These are phyloP conservation scores for Channa striata DNA, from an alignment of 2,797 vertebrate genomes.

Conservation along the genomic window DNA sequence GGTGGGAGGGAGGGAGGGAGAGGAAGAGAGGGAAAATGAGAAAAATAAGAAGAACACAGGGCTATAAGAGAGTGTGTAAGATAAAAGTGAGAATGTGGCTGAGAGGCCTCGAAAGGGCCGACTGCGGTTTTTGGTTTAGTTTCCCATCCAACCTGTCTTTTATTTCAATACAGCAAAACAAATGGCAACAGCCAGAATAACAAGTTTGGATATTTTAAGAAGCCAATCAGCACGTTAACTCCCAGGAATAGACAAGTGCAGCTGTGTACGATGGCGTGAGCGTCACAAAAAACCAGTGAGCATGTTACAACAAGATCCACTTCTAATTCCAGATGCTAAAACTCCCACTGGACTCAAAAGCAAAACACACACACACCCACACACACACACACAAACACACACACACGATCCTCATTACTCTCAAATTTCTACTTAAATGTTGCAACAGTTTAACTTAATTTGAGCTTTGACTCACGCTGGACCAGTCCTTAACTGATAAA, in stretches of 20 bases:
- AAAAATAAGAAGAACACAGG: slow-evolving; percentile 2
- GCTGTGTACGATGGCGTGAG: background rate
- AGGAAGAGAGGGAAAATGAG: background rate
- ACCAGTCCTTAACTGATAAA: slow-evolving; percentile 43
- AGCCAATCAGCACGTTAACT: background rate
- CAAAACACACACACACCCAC: background rate
- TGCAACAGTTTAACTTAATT: slow-evolving; percentile 29
- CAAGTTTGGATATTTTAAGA: slow-evolving; percentile 4
- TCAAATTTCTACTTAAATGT: background rate
- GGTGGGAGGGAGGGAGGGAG: slow-evolving; percentile 22
- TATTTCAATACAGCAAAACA: background rate
- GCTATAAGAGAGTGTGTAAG: slow-evolving; percentile 33
- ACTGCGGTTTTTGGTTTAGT: slow-evolving; percentile 9
- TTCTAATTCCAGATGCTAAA: background rate
- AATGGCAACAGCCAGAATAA: background rate
- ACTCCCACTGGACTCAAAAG: background rate
- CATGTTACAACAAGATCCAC: background rate
- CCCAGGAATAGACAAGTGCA: background rate
- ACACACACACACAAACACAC: too few species aligned
- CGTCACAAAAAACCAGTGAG: background rate
- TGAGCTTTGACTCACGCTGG: slow-evolving; percentile 15
- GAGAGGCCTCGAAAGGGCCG: background rate
- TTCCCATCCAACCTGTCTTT: slow-evolving; percentile 6
- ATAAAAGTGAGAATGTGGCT: slow-evolving; percentile 32
- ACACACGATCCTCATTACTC: background rate